phyloP scores from a whole-genome alignment of 2,113 vertebrate genomes.

The Plestiodon gilberti region DNA sequence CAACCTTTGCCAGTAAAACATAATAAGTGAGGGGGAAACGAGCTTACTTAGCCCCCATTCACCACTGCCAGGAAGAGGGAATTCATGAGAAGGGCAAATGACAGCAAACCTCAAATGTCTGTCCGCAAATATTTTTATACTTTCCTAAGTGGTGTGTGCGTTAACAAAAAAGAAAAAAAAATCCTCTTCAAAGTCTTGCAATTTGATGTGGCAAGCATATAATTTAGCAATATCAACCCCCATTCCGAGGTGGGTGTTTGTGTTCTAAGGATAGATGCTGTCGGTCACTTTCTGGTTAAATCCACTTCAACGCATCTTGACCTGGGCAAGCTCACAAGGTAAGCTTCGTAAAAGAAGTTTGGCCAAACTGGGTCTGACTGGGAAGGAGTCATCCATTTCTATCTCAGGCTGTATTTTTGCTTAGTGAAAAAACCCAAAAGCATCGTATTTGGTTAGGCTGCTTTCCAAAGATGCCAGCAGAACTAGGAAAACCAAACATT shows the following conservation, averaged over 20 bases:
- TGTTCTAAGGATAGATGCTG: background rate
- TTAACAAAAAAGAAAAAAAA: background rate
- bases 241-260: background rate
- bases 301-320: background rate
- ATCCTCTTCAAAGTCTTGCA: background rate
- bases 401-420: background rate
- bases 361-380: background rate
- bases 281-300: background rate
- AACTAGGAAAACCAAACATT: background rate
- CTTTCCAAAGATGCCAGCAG: background rate
- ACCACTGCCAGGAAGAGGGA: background rate
- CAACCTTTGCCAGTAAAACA: too few species aligned
- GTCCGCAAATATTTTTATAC: background rate
- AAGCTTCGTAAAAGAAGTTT: accelerated
- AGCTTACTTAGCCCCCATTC: too few species aligned
- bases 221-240: background rate
- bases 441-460: background rate
- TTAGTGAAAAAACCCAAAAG: background rate
- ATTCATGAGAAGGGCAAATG: background rate
- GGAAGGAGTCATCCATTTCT: accelerated
- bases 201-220: background rate
- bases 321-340: background rate
- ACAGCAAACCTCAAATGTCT: background rate
- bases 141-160: background rate
- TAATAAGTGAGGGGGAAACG: too few species aligned